Evolutionary conservation across 2,113 vertebrate genomes (phyloP).

Genomic region (Martes martes): DNA sequence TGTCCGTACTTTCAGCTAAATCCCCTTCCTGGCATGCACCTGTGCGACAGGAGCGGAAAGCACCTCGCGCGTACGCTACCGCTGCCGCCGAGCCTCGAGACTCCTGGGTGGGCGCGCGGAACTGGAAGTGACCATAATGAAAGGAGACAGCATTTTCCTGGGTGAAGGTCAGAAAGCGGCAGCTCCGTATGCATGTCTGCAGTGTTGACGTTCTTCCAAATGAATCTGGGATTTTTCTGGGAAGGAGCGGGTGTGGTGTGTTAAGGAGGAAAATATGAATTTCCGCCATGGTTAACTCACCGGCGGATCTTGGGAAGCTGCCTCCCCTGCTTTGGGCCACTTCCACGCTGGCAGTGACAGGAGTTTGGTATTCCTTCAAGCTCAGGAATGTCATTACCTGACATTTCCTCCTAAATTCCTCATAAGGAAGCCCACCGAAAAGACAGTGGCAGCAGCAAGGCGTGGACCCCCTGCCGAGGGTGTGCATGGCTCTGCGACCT

Average conservation of each 20-base stretch:
- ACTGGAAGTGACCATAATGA: accelerated
- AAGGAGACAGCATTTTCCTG: neutral
- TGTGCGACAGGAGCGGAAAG: neutral
- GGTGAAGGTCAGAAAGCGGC: neutral
- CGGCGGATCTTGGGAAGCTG: neutral
- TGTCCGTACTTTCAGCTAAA: neutral
- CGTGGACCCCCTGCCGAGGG: accelerated
- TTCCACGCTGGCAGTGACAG: neutral
- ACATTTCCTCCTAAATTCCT: neutral
- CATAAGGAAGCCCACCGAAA: neutral
- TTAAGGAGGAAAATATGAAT: neutral
- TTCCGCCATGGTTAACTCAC: neutral
- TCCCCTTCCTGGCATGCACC: accelerated
- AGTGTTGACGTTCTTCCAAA: neutral
- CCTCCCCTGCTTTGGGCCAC: neutral
- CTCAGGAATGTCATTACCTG: neutral
- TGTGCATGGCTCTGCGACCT: accelerated
- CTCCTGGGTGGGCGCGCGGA: accelerated
- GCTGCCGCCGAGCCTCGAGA: accelerated
- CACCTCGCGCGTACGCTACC: accelerated
- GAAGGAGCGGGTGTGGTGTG: neutral
- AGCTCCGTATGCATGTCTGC: accelerated
- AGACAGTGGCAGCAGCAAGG: neutral
- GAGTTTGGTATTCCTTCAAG: neutral
- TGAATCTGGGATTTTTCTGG: neutral